Evolutionary conservation across 2,888 invertebrate species (phyloP), one percentile per base, ranked within the genome.

Genomic region (Tetragonula carbonaria): DNA sequence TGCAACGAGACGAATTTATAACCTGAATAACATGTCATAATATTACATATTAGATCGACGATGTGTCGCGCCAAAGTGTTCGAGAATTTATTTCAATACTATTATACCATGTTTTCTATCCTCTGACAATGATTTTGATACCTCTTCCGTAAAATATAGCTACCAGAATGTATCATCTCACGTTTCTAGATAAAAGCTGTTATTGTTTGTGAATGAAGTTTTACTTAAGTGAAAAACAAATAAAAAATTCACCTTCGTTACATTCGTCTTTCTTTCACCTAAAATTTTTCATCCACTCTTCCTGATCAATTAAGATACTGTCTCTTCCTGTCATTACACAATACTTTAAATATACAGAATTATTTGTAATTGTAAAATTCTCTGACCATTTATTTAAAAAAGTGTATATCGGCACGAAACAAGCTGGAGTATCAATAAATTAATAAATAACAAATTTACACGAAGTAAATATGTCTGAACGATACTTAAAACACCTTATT

Each of bases 121-220:
- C 92, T 92, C 91, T 85, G 91, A 92, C 88, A 90, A 91, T 94
- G 93, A 93, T 92, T 93, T 94, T 93, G 91, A 91, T 93, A 94
- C 92, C 92, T 93, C 91, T 88, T 90, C 62, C 28, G 18, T 62
- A 62, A 62, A 62, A 62, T 2, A 88, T 91, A 90, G 83, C 84
- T 67, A 80, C 82, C 78, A 75, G 68, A 85, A 80, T 85, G 80
- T 88, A 81, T 86, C 79, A 79, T 77, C 78, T 80, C 88, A 86
- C 73, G 73, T 80, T 90, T 91, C 74, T 89, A 90, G 88, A 86
- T 86, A 82, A 90, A 91, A 88, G 90, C 92, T 93, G 92, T 93
- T 93, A 92, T 94, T 90, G 91, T 93, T 93, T 93, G 86, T 90
- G 86, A 90, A 93, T 88, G 88, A 91, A 90, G 90, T 92, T 92